These are phyloP conservation scores for Leucophenga varia DNA, from an alignment of 1,140 invertebrate species.

Conservation along the genomic window DNA sequence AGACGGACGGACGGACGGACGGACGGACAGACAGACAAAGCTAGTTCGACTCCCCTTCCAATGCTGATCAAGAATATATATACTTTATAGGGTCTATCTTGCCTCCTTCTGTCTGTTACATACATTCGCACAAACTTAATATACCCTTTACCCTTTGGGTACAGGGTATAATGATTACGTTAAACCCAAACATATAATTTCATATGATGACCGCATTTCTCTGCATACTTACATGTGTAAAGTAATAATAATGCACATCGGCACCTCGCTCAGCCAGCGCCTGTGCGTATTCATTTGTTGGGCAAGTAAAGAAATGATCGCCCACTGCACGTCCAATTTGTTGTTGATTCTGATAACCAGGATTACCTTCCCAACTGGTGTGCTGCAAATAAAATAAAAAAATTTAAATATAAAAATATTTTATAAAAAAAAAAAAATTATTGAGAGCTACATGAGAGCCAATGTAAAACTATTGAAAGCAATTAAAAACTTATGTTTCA, in stretches of 20 bases:
- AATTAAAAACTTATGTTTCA: no score
- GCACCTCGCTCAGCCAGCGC: slow-evolving; percentile 77
- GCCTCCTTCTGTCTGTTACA: no score
- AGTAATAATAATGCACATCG: slow-evolving; percentile 91
- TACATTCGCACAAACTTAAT: no score
- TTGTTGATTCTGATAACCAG: slow-evolving; percentile 79
- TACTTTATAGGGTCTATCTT: no score
- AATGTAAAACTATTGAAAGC: background rate
- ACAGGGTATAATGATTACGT: background rate
- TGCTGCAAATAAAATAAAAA: slow-evolving; percentile 66
- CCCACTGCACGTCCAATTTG: slow-evolving; percentile 86
- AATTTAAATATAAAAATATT: background rate
- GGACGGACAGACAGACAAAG: no score
- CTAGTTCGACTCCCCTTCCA: no score
- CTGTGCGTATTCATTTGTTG: slow-evolving; percentile 86
- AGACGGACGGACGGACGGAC: no score
- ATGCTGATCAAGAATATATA: no score
- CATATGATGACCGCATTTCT: background rate
- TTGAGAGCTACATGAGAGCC: background rate
- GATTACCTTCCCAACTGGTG: slow-evolving; percentile 84
- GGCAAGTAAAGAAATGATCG: slow-evolving; percentile 93
- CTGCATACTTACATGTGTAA: slow-evolving; percentile 77
- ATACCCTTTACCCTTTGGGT: no score
- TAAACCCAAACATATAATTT: background rate
- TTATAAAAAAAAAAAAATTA: no score